Base-by-base conservation (phyloP, 2,797 vertebrate species). In the Danio aesculapii region DNA sequence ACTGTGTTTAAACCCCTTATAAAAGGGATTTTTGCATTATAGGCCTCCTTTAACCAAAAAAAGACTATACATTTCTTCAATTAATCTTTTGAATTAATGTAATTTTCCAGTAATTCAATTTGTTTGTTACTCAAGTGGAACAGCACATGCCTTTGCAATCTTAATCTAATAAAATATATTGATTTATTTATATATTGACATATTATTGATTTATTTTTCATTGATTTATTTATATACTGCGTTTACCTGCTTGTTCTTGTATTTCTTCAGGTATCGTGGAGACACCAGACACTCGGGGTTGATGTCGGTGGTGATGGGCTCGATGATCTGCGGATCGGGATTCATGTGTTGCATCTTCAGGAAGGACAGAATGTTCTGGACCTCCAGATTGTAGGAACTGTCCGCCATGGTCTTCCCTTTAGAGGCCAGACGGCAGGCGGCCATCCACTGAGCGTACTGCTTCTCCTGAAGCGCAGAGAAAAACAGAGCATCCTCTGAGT, bases 361-460 rank as follows among this genome's bases (percentile, higher is more conserved):
- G 90, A 99, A 99, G 86, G 98, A 99, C 87, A 99, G 92, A 82
- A 99, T 99, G 91, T 99, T 99, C 91, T 99, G 98, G 52, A 99
- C 98, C 84, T 99, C 98, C 84, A 98, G 87, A 87, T 95, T 98
- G 79, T 99, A 99, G 0, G 98, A 99, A 83, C 97, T 99, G 93
- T 99, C 98, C 0, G 98, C 98, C 98, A 99, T 99, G n/a, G 98
- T 99, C 93, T 99, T 99, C 79, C 98, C 98, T 89, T 99, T 99
- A 85, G 98, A 99, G 77, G 98, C 98, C 87, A 99, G 84, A 81
- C 98, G 96, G 81, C 98, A 99, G 4, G 98, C 98, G 1, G 98
- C 98, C 98, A 99, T 99, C 98, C 98, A 99, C 91, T 98, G 96
- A 46, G 98, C 98, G 0, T 99, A 99, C 88, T 99, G 98, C n/a